Percentiles rank a stretch among this genome's conserved stretches.
phyloP scores from a whole-genome alignment of 2,888 invertebrate genomes.

The Xanthorhoe designata region DNA sequence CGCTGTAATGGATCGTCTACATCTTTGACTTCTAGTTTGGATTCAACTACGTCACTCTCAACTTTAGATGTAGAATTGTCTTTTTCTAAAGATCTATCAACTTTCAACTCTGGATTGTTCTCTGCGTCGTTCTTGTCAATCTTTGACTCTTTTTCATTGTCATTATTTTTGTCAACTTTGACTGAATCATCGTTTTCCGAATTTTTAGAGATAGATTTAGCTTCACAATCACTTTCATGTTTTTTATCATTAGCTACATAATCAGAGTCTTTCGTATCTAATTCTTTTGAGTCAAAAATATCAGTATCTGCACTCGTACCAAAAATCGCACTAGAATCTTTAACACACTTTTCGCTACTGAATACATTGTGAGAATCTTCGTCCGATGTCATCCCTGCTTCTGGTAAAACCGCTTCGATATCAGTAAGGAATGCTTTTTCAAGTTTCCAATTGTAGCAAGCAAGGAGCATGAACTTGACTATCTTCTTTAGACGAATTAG shows the following conservation, averaged over 20 bases:
- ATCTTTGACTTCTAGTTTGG: constrained; percentile 23
- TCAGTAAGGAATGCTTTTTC: constrained; percentile 97
- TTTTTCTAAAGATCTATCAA: not conserved
- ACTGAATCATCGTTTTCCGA: not conserved
- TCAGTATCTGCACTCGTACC: not conserved
- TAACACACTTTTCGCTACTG: not conserved
- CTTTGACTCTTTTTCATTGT: not conserved
- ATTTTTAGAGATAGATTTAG: constrained; percentile 2
- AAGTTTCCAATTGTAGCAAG: constrained; percentile 95
- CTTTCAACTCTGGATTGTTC: not conserved
- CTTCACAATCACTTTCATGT: constrained; percentile 18
- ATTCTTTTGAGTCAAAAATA: not conserved
- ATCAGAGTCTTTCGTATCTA: constrained; percentile 14
- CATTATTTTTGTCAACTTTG: not conserved
- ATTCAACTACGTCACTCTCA: constrained; percentile 20
- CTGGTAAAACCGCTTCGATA: constrained; percentile 86
- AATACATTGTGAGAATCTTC: constrained; percentile 56
- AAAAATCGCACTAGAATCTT: not conserved
- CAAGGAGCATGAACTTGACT: constrained; percentile 91
- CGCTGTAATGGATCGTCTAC: constrained; percentile 61
- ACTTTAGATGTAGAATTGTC: not conserved
- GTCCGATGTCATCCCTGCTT: constrained; percentile 73
- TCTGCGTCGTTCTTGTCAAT: not conserved
- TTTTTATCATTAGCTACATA: constrained; percentile 5
- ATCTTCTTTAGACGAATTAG: constrained; percentile 93